A percentile compares a stretch with the other conserved stretches of the same genome.
Evolutionary conservation across 2,797 vertebrate species (phyloP).

Genomic region (Hemibagrus guttatus): DNA sequence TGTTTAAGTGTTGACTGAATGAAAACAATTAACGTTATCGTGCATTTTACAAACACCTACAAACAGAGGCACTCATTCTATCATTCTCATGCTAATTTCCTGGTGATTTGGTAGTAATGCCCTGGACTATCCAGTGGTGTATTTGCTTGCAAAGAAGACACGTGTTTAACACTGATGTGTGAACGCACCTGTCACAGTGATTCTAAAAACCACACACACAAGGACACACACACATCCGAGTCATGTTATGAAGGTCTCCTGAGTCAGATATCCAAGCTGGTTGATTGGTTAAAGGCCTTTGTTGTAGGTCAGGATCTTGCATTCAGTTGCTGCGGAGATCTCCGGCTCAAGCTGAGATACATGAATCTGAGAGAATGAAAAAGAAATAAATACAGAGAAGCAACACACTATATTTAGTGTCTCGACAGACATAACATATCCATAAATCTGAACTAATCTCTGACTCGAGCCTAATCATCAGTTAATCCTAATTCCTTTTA

Average conservation of each 20-base stretch:
- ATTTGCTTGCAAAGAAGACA: constrained; percentile 15
- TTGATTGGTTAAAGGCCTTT: constrained; percentile 84
- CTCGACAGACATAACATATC: constrained; percentile 20
- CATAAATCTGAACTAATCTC: constrained; percentile 3
- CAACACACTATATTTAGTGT: background rate
- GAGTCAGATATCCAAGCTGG: background rate
- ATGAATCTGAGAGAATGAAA: constrained; percentile 81
- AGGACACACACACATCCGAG: constrained; percentile 8
- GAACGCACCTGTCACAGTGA: constrained; percentile 39
- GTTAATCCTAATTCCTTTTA: constrained; percentile 27
- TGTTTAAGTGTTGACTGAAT: background rate
- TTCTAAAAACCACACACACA: constrained; percentile 28
- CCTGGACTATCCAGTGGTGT: constrained; percentile 18
- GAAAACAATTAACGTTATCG: background rate
- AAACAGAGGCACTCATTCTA: constrained; percentile 6
- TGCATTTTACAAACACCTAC: background rate
- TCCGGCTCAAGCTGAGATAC: constrained; percentile 85
- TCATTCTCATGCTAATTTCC: constrained; percentile 7
- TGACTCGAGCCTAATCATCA: constrained; percentile 17
- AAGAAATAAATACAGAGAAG: constrained; percentile 62
- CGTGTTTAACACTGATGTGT: constrained; percentile 39
- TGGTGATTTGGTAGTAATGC: constrained; percentile 31
- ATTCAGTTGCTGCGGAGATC: constrained; percentile 81
- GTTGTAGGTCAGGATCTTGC: constrained; percentile 86
- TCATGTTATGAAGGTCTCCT: constrained; percentile 17